Conservation (phyloP, 2,888 invertebrate species). For the Pseudanteris insignis region DNA sequence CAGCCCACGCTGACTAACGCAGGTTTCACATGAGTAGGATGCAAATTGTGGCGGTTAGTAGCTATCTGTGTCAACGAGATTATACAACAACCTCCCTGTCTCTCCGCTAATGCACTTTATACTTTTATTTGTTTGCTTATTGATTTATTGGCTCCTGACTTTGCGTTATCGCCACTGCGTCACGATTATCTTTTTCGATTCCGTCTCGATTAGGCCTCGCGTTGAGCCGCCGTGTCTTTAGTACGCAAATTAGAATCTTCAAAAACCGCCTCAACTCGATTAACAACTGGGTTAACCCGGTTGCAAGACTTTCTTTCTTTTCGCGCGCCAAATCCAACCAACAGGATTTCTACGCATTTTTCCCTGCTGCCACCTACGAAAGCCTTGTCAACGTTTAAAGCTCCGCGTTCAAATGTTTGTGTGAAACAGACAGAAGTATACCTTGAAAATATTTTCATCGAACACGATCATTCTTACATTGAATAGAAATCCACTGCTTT, state of each 20-base stretch:
- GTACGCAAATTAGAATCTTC: conserved; percentile 30
- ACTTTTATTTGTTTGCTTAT: conserved; percentile 32
- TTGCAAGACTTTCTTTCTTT: conserved; percentile 22
- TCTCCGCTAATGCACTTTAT: conserved; percentile 34
- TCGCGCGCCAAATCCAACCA: not conserved
- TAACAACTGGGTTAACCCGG: conserved; percentile 28
- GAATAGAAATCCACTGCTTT: no score
- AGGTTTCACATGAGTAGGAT: conserved; percentile 32
- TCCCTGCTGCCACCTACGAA: no score
- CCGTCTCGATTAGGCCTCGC: conserved; percentile 8
- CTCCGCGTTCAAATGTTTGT: no score
- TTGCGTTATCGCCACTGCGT: conserved; percentile 11
- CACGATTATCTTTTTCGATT: conserved; percentile 22
- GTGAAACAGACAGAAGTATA: no score
- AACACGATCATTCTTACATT: no score
- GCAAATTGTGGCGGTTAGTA: conserved; percentile 40
- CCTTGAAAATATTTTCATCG: no score
- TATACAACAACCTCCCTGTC: conserved; percentile 48
- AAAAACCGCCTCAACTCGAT: conserved; percentile 18
- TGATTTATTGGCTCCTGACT: conserved; percentile 26
- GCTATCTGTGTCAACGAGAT: conserved; percentile 52
- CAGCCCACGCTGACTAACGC: conserved; percentile 21
- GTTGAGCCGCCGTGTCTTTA: conserved; percentile 9
- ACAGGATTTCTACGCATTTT: conserved; percentile 21
- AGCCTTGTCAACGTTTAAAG: no score